Percentiles rank a stretch among this genome's conserved stretches.
Evolutionary conservation across 2,888 invertebrate species (phyloP).

Genomic region (Leptinotarsa tumamoca): DNA sequence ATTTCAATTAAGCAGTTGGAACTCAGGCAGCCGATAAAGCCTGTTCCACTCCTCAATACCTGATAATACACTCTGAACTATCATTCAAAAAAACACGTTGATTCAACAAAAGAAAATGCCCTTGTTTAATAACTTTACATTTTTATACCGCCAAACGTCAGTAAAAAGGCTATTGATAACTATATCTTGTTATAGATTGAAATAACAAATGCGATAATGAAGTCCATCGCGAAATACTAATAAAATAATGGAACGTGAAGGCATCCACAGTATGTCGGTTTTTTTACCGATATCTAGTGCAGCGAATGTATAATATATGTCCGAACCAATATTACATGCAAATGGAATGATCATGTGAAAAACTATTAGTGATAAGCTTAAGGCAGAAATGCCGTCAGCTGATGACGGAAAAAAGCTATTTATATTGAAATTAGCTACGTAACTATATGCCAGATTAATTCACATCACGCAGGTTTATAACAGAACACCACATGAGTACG

Average conservation of each 20-base stretch:
- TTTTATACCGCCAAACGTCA: no score
- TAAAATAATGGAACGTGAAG: slow-evolving; percentile 20
- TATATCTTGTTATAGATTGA: no score
- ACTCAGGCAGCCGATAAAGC: no score
- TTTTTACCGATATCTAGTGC: slow-evolving; percentile 14
- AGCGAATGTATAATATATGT: slow-evolving; percentile 11
- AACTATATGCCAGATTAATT: neutral
- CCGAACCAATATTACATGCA: neutral
- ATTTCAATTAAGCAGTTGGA: no score
- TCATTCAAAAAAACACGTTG: no score
- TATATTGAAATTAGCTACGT: slow-evolving; percentile 6
- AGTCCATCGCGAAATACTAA: neutral
- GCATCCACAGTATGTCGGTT: slow-evolving; percentile 9
- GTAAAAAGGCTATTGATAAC: no score
- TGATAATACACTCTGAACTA: no score
- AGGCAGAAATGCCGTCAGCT: slow-evolving; percentile 9
- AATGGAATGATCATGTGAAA: neutral
- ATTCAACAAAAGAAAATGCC: no score
- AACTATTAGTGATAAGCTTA: slow-evolving; percentile 11
- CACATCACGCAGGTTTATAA: slow-evolving; percentile 1
- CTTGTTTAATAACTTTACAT: no score
- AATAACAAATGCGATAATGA: neutral
- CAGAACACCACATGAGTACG: neutral
- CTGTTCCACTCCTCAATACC: no score
- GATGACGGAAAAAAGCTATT: slow-evolving; percentile 4